Evolutionary conservation across 2,888 invertebrate genomes (phyloP), one percentile per base, ranked within the genome.

Genomic region (Melolontha melolontha): DNA sequence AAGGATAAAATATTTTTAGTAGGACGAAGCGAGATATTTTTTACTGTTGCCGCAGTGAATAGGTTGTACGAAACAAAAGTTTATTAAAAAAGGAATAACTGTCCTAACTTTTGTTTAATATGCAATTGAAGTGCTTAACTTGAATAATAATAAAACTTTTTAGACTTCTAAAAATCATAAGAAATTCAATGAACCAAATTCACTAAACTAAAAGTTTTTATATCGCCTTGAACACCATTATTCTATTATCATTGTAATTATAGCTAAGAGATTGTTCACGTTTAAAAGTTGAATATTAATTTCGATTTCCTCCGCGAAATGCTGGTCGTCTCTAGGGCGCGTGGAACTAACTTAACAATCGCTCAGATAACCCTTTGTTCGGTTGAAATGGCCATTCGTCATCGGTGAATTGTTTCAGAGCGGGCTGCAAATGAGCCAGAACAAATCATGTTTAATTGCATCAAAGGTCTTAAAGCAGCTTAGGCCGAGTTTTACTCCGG

Each of bases 401-500:
- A 82, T 82, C 77, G 69, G 72, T 73, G 78, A 74, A 79, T 79
- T 79, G 78, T 77, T 76, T 76, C 75, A 75, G 74, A 67, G 71
- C 70, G 72, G 73, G 75, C 74, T 79, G 79, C 78, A 79, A 81
- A 82, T 79, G 80, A 80, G 76, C 79, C 75, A 75, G 82, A 82
- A 84, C 84, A 84, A 84, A 84, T 84, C 82, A 83, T 82, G 81
- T 83, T 84, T 84, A 84, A 83, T 84, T 84, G 83, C 83, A 82
- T 83, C 83, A 83, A 82, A 81, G 81, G 80, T 77, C 77, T 78
- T 78, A 74, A 76, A 75, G 78, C 75, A 76, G 75, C 55, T 55
- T 40, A 64, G 64, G 68, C 69, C 52, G 70, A 65, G 71, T 74
- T 73, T 73, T 71, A 78, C 77, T 62, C 79, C 79, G 78, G 78